Evolutionary conservation across 2,797 vertebrate genomes (phyloP), one percentile per base, ranked within the genome.

Genomic region (Ispidina picta): DNA sequence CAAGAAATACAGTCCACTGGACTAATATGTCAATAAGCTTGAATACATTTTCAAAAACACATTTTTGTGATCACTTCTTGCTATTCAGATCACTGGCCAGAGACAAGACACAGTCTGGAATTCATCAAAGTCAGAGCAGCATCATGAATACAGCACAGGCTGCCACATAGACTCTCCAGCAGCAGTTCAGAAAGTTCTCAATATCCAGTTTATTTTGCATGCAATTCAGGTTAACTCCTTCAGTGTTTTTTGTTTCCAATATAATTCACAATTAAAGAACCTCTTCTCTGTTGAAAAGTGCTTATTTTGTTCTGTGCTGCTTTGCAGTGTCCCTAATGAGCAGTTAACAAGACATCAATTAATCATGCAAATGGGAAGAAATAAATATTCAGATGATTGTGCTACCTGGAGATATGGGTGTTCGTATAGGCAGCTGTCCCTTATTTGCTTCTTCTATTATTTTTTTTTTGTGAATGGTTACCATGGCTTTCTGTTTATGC

Each of bases 321-420:
- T 95, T 91, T 94, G 79, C 68, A 28, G 58, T 13, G 68, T 94
- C 79, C 81, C 87, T 68, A 71, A 75, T 65, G 94, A 96, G 81
- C 83, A 86, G 86, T 88, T 95, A 95, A 94, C 71, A 52, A 88
- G 92, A 73, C 37, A 65, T 56, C 92, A 96, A 96, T 96, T 96
- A 96, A 95, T 96, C 94, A 96, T 77, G 83, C 71, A 96, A 91
- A 95, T 83, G 55, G 63, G 5, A 75, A 89, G 62, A 83, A 92
- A 71, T 48, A 94, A 87, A 88, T 89, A 52, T 51, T 43, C 59
- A 68, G 68, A 84, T 9, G 15, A 95, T 71, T 89, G 59, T 82
- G 16, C 56, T 92, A 90, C 87, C 59, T 95, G 81, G 48, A 94
- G 58, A 64, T 74, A 66, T 79, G 75, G 35, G 44, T 66, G 35